Base-by-base conservation (phyloP, 2,797 vertebrate genomes). In the Telmatherina bonti region DNA sequence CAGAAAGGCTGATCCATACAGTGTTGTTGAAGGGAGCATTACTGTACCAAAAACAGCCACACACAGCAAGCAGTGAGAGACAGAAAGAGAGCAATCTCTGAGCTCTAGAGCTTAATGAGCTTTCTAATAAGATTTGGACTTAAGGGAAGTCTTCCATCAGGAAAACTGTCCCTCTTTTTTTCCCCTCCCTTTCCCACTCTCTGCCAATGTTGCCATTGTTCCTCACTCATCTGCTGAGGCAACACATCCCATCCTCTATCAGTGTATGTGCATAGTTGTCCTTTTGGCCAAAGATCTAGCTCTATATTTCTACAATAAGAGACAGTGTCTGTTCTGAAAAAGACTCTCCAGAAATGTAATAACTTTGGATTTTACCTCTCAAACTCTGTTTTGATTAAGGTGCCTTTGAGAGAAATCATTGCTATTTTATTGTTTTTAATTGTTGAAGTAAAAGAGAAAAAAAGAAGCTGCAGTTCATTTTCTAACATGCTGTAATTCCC, bases 141-240 rank as follows among this genome's bases (percentile, higher is more conserved):
- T 75, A 83, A 56, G 38, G 90, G 86, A 90, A 88, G 85, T 90
- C 87, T 93, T 92, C 86, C 90, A 93, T 91, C 90, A 90, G 78
- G 81, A 68, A 88, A 83, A 89, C 85, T 72, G 81, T 78, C 67
- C 70, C 64, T 66, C 53, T 72, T 43, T 81, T 76, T 82, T 80
- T 75, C n/a, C n/a, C 33, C 78, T 72, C 67, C 29, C 11, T 63
- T 60, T 66, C 26, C 52, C 38, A 47, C 49, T 83, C 60, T 62
- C 65, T 74, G 49, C 87, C 84, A 94, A 89, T 89, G 84, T 70
- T 65, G 79, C 79, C 75, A 91, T 89, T 93, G 89, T 91, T 59
- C 63, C 64, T 67, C 58, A 64, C 60, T 74, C 67, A 72, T 83
- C 64, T 76, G 38, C 72, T 86, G 78, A 89, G 82, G 74, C 66